These are phyloP conservation scores for Sarcoramphus papa DNA, from an alignment of 2,797 vertebrate genomes.

Conservation along the genomic window DNA sequence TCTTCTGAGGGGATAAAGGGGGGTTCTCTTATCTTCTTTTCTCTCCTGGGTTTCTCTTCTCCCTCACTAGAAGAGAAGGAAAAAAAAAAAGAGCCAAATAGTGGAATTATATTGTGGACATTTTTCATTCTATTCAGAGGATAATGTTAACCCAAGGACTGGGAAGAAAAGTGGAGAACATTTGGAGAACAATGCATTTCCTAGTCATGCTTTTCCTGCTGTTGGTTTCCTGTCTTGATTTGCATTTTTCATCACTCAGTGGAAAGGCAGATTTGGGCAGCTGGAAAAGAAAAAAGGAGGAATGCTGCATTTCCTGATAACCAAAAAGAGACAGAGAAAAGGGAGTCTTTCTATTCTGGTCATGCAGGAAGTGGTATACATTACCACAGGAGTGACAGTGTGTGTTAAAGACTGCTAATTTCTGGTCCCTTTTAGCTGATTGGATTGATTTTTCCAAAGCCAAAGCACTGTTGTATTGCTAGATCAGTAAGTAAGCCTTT, in stretches of 20 bases:
- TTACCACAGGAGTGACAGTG: neutral
- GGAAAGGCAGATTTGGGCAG: neutral
- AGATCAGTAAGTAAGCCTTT: neutral
- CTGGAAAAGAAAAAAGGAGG: neutral
- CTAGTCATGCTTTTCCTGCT: neutral
- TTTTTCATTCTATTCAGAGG: neutral
- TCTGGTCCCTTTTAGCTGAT: neutral
- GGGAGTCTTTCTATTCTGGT: neutral
- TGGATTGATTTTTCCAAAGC: neutral
- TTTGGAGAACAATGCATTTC: neutral
- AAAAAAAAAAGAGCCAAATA: neutral
- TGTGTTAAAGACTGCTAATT: neutral
- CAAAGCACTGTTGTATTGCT: neutral
- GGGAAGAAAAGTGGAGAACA: neutral
- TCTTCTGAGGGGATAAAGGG: neutral
- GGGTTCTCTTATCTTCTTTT: neutral
- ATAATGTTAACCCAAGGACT: neutral
- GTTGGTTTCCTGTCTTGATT: neutral
- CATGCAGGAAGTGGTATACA: neutral
- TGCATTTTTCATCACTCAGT: neutral
- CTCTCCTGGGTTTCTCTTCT: neutral
- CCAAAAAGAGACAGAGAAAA: neutral
- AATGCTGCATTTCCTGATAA: neutral
- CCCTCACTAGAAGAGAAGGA: rapidly evolving
- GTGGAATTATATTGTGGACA: neutral